Evolutionary conservation across 2,113 vertebrate species (phyloP), one percentile per base, ranked within the genome.

Genomic region (Cyprinodon tularosa): DNA sequence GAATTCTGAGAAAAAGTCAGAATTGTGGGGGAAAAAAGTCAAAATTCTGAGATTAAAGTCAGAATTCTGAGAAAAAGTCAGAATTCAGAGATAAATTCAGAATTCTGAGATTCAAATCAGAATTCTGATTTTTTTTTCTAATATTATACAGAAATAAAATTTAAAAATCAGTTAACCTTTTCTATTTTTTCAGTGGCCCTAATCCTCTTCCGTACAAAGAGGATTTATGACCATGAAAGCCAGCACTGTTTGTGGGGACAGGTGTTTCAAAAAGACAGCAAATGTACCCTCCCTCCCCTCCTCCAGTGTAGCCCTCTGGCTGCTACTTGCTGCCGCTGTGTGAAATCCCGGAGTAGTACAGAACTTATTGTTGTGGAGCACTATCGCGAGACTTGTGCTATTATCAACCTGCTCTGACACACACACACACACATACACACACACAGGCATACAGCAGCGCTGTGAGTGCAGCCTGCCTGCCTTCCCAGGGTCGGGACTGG

Each of bases 381-480:
- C 71, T 96, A 95, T 96, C 96, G 96, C 96, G 96, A 96, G 96
- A 96, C 89, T 94, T 93, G 91, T 57, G 90, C 90, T 93, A 91
- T 91, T 89, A 95, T 94, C 95, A 96, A 96, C 96, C 95, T 96
- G 95, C 95, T 92, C 91, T 57, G 50, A 57, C 50, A 57, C 50
- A 57, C 50, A 53, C n/a, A n/a, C n/a, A n/a, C 29, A 29, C 29
- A 29, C 29, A 29, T 29, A 29, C 29, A 29, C 29, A 29, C 29
- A 29, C 29, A 29, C 29, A 29, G 92, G 91, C 93, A 94, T 88
- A 93, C 93, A 92, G 86, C 87, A 88, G 87, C 90, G 82, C 89
- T 85, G 50, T 53, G 92, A 93, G 91, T 86, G 94, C 93, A 89
- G 92, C 92, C 90, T 88, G 88, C 84, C 83, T 87, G 88, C 84